Conservation (phyloP, 2,113 vertebrate genomes). For the Capreolus pygargus region DNA sequence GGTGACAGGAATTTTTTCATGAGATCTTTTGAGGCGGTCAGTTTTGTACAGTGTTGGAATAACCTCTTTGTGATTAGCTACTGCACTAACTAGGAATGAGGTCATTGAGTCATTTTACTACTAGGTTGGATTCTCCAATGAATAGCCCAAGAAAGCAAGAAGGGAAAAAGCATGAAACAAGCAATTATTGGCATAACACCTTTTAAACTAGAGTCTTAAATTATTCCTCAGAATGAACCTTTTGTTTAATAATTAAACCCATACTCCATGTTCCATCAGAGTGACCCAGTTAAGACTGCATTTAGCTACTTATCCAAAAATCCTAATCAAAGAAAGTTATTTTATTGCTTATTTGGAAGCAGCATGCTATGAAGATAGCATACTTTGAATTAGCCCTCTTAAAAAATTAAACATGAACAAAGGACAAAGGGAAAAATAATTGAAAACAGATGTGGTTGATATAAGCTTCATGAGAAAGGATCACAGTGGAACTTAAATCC, state of each 20-base stretch:
- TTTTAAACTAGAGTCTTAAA: not conserved
- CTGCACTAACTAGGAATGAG: not conserved
- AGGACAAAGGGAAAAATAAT: not conserved
- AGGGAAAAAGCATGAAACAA: not conserved
- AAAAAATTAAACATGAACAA: not conserved
- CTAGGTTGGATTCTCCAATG: not conserved
- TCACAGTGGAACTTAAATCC: not conserved
- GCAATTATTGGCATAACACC: not conserved
- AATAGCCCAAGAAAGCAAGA: not conserved
- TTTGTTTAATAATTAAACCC: not conserved
- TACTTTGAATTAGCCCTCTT: not conserved
- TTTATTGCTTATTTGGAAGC: conserved; percentile 26
- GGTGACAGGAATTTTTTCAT: conserved; percentile 13
- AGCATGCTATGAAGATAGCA: not conserved
- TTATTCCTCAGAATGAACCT: not conserved
- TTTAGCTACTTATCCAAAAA: not conserved
- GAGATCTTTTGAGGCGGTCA: conserved; percentile 22
- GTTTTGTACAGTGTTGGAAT: not conserved
- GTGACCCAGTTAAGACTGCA: not conserved
- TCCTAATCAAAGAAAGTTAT: not conserved
- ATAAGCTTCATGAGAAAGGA: not conserved
- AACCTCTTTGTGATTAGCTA: not conserved
- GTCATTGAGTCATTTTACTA: not conserved
- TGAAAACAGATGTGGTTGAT: not conserved
- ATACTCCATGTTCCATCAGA: not conserved